These are phyloP conservation scores for Macrotus californicus DNA, from an alignment of 2,113 vertebrate genomes.

Conservation along the genomic window DNA sequence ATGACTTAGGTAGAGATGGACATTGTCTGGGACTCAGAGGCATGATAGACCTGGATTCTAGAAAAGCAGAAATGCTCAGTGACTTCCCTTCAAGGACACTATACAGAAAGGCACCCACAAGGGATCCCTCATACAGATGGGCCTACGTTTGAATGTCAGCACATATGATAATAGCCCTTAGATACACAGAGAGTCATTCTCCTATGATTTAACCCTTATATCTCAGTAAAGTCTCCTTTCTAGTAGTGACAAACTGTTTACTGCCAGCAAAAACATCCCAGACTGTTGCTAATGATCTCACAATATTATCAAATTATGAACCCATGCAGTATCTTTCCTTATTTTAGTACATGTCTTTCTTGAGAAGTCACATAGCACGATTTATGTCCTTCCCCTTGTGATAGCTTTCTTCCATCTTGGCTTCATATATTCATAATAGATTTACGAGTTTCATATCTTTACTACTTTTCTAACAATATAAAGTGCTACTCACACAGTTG, in stretches of 20 bases:
- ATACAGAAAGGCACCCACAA: background rate
- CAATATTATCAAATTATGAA: slow-evolving; percentile 23
- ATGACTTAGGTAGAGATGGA: background rate
- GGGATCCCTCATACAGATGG: background rate
- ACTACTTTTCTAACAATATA: slow-evolving; percentile 44
- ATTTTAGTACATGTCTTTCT: slow-evolving; percentile 4
- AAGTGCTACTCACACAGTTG: slow-evolving; percentile 35
- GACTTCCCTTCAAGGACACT: background rate
- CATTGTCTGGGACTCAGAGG: background rate
- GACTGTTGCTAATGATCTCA: background rate
- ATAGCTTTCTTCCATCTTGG: slow-evolving; percentile 33
- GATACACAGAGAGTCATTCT: background rate
- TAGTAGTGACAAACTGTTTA: background rate
- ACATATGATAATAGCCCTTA: background rate
- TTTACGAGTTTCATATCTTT: slow-evolving; percentile 54
- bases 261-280: background rate
- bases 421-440: slow-evolving; percentile 43
- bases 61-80: background rate
- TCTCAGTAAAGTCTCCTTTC: background rate
- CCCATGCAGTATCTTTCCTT: background rate
- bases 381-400: slow-evolving; percentile 1
- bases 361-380: background rate
- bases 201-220: background rate
- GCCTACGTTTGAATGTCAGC: background rate
- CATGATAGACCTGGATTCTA: background rate